Conservation (phyloP, 2,888 invertebrate genomes). For the Eremobia ochroleuca region DNA sequence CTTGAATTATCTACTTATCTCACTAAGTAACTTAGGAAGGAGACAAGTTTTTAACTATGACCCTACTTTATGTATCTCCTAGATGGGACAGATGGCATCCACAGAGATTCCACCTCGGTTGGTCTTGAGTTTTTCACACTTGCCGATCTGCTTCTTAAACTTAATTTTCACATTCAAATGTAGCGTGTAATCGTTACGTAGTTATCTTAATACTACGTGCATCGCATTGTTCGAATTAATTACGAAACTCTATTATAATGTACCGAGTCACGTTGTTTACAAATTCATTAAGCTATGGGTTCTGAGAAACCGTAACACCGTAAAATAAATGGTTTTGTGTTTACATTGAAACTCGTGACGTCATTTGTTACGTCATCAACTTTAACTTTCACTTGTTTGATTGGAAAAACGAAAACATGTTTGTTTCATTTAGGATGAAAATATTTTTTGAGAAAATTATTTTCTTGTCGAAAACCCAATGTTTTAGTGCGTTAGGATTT, state of each 20-base stretch:
- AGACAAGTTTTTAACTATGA: background rate
- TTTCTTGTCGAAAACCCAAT: background rate
- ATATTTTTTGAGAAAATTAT: background rate
- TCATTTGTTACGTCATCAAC: constrained; percentile 6
- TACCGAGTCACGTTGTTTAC: constrained; percentile 29
- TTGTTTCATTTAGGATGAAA: constrained; percentile 2
- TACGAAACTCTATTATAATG: constrained; percentile 26
- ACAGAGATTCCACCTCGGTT: background rate
- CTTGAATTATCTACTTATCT: background rate
- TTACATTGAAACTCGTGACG: constrained; percentile 32
- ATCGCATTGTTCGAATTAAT: constrained; percentile 25
- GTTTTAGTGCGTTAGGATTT: background rate
- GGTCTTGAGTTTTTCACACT: background rate
- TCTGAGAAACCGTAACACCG: constrained; percentile 26
- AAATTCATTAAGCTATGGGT: constrained; percentile 32
- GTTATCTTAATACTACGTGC: constrained; percentile 1
- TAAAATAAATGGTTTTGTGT: constrained; percentile 33
- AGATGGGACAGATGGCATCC: background rate
- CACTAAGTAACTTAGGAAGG: background rate
- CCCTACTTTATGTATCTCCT: background rate
- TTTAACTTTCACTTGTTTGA: constrained; percentile 9
- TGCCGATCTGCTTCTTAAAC: background rate
- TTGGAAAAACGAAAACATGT: constrained; percentile 17
- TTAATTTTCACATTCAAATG: background rate
- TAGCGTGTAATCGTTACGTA: background rate